Evolutionary conservation across 2,888 invertebrate species (phyloP), one percentile per base, ranked within the genome.

Genomic region (Drosophila mayaguana): DNA sequence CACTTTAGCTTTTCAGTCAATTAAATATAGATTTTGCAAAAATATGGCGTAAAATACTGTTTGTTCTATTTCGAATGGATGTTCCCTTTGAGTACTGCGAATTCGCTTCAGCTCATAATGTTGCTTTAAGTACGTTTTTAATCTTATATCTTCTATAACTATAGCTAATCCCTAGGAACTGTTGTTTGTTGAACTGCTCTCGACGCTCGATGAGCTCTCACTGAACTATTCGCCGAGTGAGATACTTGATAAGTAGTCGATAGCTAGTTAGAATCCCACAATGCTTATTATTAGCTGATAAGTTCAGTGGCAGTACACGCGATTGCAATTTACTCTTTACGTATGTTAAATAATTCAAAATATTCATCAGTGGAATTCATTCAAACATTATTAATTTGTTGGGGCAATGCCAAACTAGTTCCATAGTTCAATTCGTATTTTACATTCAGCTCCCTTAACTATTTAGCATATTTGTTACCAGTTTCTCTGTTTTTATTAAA

Each of bases 201-300:
- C 67, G 56, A 11, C 55, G 75, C 67, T 20, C 61, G 72, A 70
- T 66, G 54, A 25, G 50, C 46, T 64, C 57, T 55, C 63, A 82
- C 81, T 82, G 75, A 78, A 50, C 75, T 61, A 45, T 51, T 43
- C 64, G 63, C 53, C 56, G 48, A 56, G 36, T 55, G 25, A 63
- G 50, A 43, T 67, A 63, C 46, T 36, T 71, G 72, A 59, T 65
- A 65, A 48, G 57, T 81, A 48, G 55, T 63, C 53, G 25, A 50
- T 78, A 56, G 73, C 51, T 71, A 57, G 53, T 20, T 53, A 53
- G 53, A 96, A 55, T 94, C 94, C 0, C 96, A 53, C 66, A 65
- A 61, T 56, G 72, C 50, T 71, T 71, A 63, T 76, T 71, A 63
- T 76, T 76, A 71, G 55, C 32, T 38, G 25, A 54, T 64, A 42